Base-by-base conservation (phyloP, 2,888 invertebrate genomes). In the Hetaerina titia region DNA sequence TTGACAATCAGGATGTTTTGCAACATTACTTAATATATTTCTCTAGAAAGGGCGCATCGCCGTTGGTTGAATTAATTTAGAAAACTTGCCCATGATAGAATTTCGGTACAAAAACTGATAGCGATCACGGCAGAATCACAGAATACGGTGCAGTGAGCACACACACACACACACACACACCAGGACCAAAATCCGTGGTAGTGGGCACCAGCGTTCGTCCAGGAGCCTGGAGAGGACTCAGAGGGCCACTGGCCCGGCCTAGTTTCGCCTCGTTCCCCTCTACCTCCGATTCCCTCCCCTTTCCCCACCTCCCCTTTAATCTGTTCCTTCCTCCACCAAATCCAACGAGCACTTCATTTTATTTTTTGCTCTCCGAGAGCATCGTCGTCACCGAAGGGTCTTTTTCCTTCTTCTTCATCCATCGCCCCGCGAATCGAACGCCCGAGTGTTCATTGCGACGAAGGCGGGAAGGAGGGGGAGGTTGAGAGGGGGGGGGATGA, bases 381-480 rank as follows among this genome's bases (percentile, higher is more conserved):
- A 31, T 31, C 25, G 81, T 15, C 81, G 57, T 89, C 89, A n/a
- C 89, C 57, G 56, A 56, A 81, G 57, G 57, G 56, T 22, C 56
- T 56, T 89, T 58, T n/a, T 45, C 45, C 89, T 56, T 57, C 89
- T 22, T 31, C 81, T 81, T 81, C 89, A 56, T 89, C n/a, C 89
- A 22, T 57, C 57, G 57, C 31, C 87, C 89, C 57, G 45, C 45
- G 81, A 81, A 81, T 81, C 81, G 81, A 81, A 81, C 81, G 25
- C 74, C 81, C 8, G 81, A 31, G 2, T 81, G 81, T 81, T 81
- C 81, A 81, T 81, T 81, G 81, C 81, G 81, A 81, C 13, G 9
- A 31, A 11, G 81, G 69, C n/a, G 69, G n/a, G 13, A 31, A 11
- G 69, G 69, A 8, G 22, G 1, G 69, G 19, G 7, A 1, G 0